Base-by-base conservation (phyloP, 1,140 invertebrate species). In the Rhynchophorus ferrugineus region DNA sequence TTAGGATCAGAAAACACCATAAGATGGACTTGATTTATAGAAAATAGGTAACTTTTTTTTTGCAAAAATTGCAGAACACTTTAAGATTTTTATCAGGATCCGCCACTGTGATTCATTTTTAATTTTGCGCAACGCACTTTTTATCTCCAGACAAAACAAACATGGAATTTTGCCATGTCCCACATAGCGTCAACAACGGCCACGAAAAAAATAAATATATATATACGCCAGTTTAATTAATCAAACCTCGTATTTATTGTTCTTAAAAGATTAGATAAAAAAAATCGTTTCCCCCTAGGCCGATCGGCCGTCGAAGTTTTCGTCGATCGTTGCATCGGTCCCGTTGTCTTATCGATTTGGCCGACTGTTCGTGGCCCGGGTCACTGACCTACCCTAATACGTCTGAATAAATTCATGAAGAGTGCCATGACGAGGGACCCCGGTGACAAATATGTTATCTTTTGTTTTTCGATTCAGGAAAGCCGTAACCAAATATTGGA, bases 341-440 rank as follows among this genome's bases (percentile, higher is more conserved):
- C 35, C n/a, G 29, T 47, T 41, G 13, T 24, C 43, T 34, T 51
- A 52, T 57, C 37, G 54, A 53, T 57, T 57, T 45, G 48, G 48
- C 14, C 22, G 21, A 52, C 43, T 47, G 49, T 53, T 46, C 33
- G 21, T 9, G 24, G 24, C 20, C 20, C n/a, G 37, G 54, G 54
- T 57, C 54, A 46, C 54, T 53, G 54, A 57, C 54, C 54, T 57
- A 57, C 54, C 35, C 34, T 36, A 57, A 57, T 56, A 56, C 47
- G 47, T 56, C 47, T 56, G 47, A 50, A 50, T 56, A 56, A 53
- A 56, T 43, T 44, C 47, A 50, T 14, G 48, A 50, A 42, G 47
- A 51, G 42, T 56, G 29, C 42, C 47, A 44, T 51, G 53, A 54
- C 45, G 39, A 16, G 18, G 36, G 44, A 18, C 16, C 18, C 24